Evolutionary conservation across 35 echinoderm and acorn worm genomes (phyloP), one percentile per base, ranked within the genome.

Genomic region (Hemicentrotus pulcherrimus): DNA sequence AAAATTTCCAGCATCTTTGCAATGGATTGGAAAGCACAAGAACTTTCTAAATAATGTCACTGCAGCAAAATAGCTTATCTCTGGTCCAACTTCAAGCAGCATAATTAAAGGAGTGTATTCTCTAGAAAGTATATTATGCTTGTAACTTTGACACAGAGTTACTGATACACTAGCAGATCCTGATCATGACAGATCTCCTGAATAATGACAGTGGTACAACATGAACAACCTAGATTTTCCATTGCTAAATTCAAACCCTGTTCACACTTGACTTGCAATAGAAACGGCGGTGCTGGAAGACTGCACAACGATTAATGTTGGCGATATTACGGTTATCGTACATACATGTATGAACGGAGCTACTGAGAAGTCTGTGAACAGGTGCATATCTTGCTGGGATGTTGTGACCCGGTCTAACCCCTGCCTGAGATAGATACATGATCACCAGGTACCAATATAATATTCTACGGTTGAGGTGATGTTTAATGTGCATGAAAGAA

Each of bases 401-500:
- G 22, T 78, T 78, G 24, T 78, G 65, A 78, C 65, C 65, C 18
- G 24, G 19, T 78, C 65, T 78, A n/a, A 78, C 65, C 65, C 65
- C 65, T n/a, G 28, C 65, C 65, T 78, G 65, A 78, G 65, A 78
- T 78, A 78, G 65, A 78, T 78, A 78, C 65, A 78, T n/a, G 65
- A 78, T 78, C 65, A 78, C 65, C 65, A 78, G 65, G 22, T 18
- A 78, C 65, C 65, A 78, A 78, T 78, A 78, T 78, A 78, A 78
- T 78, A 18, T 78, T 78, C 65, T 78, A 28, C 7, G 65, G 65
- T n/a, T 78, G 65, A 78, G 28, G 28, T 78, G 19, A 78, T 78
- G 22, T 78, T 78, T 78, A 28, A 78, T 78, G 65, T 78, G 65
- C 65, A 78, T 78, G 65, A 4, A 22, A 78, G 65, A 78, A 78